Conservation (phyloP, 37 sponge, comb jelly and placozoan genomes). For the Axinella damicornis region DNA sequence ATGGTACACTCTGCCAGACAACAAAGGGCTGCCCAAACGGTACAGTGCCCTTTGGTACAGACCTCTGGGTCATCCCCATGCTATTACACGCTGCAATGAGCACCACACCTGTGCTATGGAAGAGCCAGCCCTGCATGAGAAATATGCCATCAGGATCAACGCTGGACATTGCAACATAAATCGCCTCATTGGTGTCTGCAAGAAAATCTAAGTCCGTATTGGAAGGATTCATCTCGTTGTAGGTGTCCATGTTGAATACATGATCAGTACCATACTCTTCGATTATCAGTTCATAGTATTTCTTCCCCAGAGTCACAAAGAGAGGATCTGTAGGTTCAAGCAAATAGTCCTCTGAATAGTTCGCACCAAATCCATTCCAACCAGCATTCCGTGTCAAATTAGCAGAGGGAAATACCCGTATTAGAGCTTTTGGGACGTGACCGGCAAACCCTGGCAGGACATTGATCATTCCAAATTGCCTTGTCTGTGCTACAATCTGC, state of each 20-base stretch:
- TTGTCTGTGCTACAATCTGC: constrained; percentile 32
- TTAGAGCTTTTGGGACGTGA: constrained; percentile 64
- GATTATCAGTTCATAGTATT: constrained; percentile 49
- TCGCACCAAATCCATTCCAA: constrained; percentile 58
- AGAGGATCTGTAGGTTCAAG: constrained; percentile 74
- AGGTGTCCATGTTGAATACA: constrained; percentile 64
- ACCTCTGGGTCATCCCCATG: no score
- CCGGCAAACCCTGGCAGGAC: constrained; percentile 78
- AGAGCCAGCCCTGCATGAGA: constrained; percentile 86
- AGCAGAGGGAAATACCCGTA: constrained; percentile 44
- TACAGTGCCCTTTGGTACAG: no score
- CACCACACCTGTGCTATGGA: no score
- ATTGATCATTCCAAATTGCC: constrained; percentile 74
- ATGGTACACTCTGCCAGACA: no score
- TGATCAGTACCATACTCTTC: constrained; percentile 66
- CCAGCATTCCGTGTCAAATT: constrained; percentile 8
- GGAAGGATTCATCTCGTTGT: constrained; percentile 75
- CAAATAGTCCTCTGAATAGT: constrained; percentile 56
- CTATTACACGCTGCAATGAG: no score
- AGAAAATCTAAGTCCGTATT: constrained; percentile 41
- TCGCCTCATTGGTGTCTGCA: constrained; percentile 46
- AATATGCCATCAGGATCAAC: constrained; percentile 64
- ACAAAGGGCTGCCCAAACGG: no score
- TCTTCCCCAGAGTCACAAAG: constrained; percentile 46
- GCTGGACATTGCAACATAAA: constrained; percentile 51